Evolutionary conservation across 1,140 invertebrate genomes (phyloP).

Genomic region (Mesaphorura yosii): DNA sequence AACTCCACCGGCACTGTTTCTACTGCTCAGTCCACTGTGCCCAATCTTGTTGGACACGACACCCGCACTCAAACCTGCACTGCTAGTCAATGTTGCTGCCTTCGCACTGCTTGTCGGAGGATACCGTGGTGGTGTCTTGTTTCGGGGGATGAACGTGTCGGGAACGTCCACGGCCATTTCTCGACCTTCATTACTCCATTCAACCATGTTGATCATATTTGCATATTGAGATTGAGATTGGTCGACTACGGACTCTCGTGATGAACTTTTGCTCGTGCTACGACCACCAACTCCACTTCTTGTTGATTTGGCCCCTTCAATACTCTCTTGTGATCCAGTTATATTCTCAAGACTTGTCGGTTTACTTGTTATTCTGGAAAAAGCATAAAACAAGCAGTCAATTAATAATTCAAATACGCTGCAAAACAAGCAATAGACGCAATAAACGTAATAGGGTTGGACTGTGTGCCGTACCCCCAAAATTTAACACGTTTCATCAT

Average conservation of each 20-base stretch:
- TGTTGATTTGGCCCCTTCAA: slow-evolving; percentile 10
- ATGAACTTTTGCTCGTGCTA: slow-evolving; percentile 25
- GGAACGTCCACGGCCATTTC: slow-evolving; percentile 98
- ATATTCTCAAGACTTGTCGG: slow-evolving; percentile 19
- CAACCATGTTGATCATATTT: slow-evolving; percentile 36
- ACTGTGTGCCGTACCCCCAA: no score
- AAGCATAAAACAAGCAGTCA: slow-evolving; percentile 1
- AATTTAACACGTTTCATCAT: no score
- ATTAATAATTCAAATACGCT: no score
- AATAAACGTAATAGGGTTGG: no score
- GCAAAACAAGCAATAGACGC: no score
- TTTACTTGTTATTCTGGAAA: slow-evolving; percentile 13
- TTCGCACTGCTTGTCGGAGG: slow-evolving; percentile 59
- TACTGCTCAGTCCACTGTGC: no score
- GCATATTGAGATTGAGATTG: slow-evolving; percentile 31
- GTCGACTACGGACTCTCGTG: slow-evolving; percentile 28
- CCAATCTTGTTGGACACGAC: no score
- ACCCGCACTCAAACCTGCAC: background rate
- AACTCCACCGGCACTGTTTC: slow-evolving; percentile 33
- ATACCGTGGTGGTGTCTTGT: slow-evolving; percentile 84
- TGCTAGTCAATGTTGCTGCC: slow-evolving; percentile 8
- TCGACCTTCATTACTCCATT: slow-evolving; percentile 50
- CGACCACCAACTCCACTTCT: slow-evolving; percentile 10
- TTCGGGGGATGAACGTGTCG: slow-evolving; percentile 79
- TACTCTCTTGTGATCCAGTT: slow-evolving; percentile 16